These are phyloP conservation scores for Achatina immaculata DNA, from an alignment of 1,140 invertebrate genomes.

Conservation along the genomic window DNA sequence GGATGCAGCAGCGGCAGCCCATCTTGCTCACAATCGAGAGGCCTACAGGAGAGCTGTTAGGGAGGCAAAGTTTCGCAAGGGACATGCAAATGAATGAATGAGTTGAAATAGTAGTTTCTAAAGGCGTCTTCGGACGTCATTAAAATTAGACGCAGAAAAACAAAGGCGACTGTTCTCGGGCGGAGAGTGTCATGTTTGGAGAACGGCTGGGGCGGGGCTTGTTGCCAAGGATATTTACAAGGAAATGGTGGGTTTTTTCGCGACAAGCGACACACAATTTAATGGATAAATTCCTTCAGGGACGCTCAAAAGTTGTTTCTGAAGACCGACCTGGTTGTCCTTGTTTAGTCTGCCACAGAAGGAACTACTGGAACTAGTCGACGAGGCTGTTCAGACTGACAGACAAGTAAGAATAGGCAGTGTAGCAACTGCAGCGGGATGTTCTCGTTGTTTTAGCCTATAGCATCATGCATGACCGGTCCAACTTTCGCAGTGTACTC, in stretches of 20 bases:
- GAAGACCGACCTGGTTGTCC: slow-evolving; percentile 4
- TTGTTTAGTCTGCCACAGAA: background rate
- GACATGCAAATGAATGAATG: no score
- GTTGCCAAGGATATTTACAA: background rate
- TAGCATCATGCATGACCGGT: background rate
- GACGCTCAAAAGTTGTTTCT: background rate
- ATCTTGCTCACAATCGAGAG: no score
- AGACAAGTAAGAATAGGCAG: background rate
- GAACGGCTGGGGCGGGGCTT: no score
- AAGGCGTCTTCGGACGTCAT: no score
- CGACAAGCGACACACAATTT: no score
- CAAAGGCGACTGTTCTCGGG: no score
- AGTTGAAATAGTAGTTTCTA: no score
- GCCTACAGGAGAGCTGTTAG: no score
- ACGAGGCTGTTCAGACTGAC: background rate
- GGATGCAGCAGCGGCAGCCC: no score
- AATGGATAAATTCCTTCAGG: background rate
- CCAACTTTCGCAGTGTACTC: background rate
- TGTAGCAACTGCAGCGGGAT: background rate
- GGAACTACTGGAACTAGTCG: background rate
- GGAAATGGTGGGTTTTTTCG: background rate
- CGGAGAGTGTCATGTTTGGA: no score
- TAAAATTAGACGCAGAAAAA: no score
- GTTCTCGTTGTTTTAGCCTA: background rate
- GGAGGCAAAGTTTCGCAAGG: no score